Percentiles rank a stretch among this genome's conserved stretches.
Evolutionary conservation across 2,888 invertebrate species (phyloP).

Genomic region (Sesia apiformis): DNA sequence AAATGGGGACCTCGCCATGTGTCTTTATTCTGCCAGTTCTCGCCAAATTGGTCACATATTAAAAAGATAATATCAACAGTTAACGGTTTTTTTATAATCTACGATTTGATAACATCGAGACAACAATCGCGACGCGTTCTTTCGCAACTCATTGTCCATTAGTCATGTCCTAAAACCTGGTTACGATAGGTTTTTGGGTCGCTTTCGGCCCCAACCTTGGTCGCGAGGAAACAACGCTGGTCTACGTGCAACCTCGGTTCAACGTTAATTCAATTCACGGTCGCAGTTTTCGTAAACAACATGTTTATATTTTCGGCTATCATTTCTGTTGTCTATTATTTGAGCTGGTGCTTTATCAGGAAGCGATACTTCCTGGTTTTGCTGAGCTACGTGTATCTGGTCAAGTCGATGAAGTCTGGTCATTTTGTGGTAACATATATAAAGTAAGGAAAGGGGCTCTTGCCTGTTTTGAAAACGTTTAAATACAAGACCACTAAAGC

Average conservation of each 20-base stretch:
- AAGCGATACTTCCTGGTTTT: neutral
- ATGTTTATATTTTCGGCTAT: constrained; percentile 28
- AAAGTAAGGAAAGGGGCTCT: too few relatives aligned
- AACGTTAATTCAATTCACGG: constrained; percentile 55
- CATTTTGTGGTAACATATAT: too few relatives aligned
- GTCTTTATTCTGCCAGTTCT: too few relatives aligned
- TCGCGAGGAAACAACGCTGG: constrained; percentile 30
- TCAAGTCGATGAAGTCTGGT: too few relatives aligned
- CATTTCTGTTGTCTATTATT: constrained; percentile 30
- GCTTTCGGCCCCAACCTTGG: constrained; percentile 31
- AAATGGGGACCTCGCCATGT: too few relatives aligned
- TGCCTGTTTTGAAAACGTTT: too few relatives aligned
- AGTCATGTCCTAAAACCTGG: constrained; percentile 58
- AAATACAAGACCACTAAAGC: too few relatives aligned
- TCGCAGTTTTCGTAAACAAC: constrained; percentile 39
- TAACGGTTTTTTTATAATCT: neutral
- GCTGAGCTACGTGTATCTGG: neutral
- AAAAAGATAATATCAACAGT: too few relatives aligned
- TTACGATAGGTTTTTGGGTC: constrained; percentile 50
- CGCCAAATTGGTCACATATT: too few relatives aligned
- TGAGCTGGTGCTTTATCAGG: neutral
- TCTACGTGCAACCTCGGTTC: constrained; percentile 60
- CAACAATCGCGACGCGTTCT: constrained; percentile 26
- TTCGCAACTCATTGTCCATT: constrained; percentile 56
- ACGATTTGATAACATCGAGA: neutral